Percentiles rank a stretch among this genome's conserved stretches.
Evolutionary conservation across 2,113 vertebrate genomes (phyloP).

Genomic region (Eonycteris spelaea): DNA sequence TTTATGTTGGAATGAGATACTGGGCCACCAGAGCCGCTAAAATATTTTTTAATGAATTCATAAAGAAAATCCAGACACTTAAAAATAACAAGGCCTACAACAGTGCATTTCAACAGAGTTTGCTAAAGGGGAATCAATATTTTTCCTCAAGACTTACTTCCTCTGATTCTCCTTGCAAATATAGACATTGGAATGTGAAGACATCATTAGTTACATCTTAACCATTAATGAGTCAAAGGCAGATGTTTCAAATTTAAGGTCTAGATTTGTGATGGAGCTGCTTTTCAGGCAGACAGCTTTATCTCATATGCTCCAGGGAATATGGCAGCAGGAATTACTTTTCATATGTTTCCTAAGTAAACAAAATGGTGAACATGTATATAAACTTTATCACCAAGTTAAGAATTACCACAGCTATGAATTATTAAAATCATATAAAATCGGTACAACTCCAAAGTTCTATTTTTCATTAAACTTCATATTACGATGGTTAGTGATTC

Average conservation of each 20-base stretch:
- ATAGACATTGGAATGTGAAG: conserved; percentile 29
- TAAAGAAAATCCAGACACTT: conserved; percentile 78
- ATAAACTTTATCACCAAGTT: neutral
- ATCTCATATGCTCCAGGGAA: neutral
- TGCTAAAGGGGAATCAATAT: conserved; percentile 61
- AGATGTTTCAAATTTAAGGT: conserved; percentile 54
- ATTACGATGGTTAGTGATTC: neutral
- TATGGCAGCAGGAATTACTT: neutral
- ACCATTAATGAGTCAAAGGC: conserved; percentile 54
- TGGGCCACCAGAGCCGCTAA: conserved; percentile 73
- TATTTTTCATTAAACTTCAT: neutral
- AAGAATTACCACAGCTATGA: neutral
- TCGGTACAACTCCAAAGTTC: neutral
- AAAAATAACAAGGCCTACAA: conserved; percentile 76
- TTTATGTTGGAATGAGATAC: conserved; percentile 75
- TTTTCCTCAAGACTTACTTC: conserved; percentile 62
- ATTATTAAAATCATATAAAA: conserved; percentile 13
- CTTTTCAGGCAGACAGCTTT: neutral
- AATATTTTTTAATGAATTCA: conserved; percentile 79
- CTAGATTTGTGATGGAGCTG: neutral
- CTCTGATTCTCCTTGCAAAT: conserved; percentile 51
- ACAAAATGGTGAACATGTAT: neutral
- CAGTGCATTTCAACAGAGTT: conserved; percentile 64
- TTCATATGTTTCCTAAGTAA: neutral
- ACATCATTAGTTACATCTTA: conserved; percentile 60